phyloP scores from a whole-genome alignment of 2,888 invertebrate genomes.

The Entomobrya multifasciata region DNA sequence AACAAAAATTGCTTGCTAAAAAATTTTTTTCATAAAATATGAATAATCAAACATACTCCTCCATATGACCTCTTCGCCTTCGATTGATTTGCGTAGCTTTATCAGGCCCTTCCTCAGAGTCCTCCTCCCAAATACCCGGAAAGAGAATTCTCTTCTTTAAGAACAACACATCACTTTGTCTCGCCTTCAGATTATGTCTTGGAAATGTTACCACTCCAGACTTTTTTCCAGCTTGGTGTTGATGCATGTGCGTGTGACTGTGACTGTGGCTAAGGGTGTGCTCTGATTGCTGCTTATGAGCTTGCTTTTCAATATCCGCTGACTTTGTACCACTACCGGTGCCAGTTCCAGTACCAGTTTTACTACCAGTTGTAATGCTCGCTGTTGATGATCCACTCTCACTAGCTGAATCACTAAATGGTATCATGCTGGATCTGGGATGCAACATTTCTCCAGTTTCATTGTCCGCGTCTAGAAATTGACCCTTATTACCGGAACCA shows the following conservation, averaged over 20 bases:
- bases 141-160: constrained; percentile 56
- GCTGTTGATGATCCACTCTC: neutral
- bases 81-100: constrained; percentile 10
- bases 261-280: neutral
- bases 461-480: neutral
- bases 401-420: neutral
- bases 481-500: neutral
- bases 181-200: constrained; percentile 56
- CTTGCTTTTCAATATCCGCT: neutral
- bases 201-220: neutral
- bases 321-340: neutral
- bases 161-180: constrained; percentile 47
- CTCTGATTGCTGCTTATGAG: neutral
- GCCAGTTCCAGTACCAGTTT: neutral
- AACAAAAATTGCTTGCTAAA: too few relatives aligned
- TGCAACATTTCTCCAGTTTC: neutral
- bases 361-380: neutral
- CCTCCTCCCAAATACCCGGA: constrained; percentile 67
- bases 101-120: constrained; percentile 51
- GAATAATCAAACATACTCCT: neutral
- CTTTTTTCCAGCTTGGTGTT: neutral
- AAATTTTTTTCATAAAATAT: neutral
- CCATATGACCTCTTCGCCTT: neutral
- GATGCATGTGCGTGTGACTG: neutral
- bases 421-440: constrained; percentile 10